These are phyloP conservation scores for Muraenolepis orangiensis DNA, from an alignment of 2,797 vertebrate species.

Conservation along the genomic window DNA sequence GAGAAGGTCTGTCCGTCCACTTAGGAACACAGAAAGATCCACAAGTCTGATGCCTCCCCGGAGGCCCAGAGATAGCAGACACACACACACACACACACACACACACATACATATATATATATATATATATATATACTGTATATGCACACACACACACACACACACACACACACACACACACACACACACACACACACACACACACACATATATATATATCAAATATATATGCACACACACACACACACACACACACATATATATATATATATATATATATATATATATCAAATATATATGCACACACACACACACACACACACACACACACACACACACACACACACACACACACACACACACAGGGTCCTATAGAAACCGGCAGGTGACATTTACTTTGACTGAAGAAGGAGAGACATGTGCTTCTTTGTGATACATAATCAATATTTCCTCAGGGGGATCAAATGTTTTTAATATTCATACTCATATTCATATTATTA, in stretches of 20 bases:
- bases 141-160: not conserved
- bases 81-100: constrained; percentile 30
- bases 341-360: not conserved
- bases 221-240: constrained; percentile 28
- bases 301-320: not conserved
- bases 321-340: not conserved
- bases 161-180: not conserved
- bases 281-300: no score
- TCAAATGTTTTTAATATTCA: constrained; percentile 20
- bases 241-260: constrained; percentile 9
- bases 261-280: no score
- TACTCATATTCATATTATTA: not conserved
- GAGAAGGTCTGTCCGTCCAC: constrained; percentile 63
- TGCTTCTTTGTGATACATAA: not conserved
- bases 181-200: not conserved
- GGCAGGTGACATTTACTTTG: not conserved
- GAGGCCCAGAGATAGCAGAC: constrained; percentile 61
- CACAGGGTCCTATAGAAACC: not conserved
- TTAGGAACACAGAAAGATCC: no score
- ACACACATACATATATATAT: constrained; percentile 1
- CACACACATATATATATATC: no score
- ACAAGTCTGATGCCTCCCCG: constrained; percentile 64
- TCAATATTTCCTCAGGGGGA: constrained; percentile 17
- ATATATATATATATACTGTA: no score
- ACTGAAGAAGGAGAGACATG: not conserved